Evolutionary conservation across 2,113 vertebrate species (phyloP).

Genomic region (Engystomops pustulosus): DNA sequence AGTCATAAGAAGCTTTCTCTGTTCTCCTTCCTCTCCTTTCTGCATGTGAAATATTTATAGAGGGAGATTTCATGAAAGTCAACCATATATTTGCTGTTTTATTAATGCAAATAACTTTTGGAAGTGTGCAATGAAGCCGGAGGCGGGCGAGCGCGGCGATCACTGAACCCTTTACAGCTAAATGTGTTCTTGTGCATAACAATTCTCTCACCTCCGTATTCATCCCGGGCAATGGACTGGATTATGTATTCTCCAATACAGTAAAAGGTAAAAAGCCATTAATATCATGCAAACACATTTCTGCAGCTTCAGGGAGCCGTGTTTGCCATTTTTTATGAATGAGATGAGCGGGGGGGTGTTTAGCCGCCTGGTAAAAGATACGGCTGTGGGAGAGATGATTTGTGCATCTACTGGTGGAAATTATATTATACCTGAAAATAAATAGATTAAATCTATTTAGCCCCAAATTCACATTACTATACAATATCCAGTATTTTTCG

Average conservation of each 20-base stretch:
- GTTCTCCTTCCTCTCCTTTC: background rate
- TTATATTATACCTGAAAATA: background rate
- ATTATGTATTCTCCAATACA: conserved; percentile 36
- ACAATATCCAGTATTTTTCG: background rate
- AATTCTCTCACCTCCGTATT: conserved; percentile 37
- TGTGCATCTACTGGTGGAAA: background rate
- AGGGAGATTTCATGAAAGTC: background rate
- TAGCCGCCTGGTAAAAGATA: background rate
- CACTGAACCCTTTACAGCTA: conserved; percentile 31
- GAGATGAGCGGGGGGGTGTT: background rate
- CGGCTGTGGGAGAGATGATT: background rate
- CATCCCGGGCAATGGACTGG: background rate
- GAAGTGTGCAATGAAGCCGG: conserved; percentile 13
- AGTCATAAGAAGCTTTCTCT: background rate
- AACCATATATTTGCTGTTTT: conserved; percentile 46
- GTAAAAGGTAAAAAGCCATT: conserved; percentile 23
- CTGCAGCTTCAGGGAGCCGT: background rate
- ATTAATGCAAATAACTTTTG: conserved; percentile 48
- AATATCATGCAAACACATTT: conserved; percentile 29
- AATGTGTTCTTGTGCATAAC: conserved; percentile 30
- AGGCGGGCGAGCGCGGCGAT: background rate
- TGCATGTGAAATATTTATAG: conserved; percentile 32
- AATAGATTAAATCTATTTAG: background rate
- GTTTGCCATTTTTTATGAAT: conserved; percentile 41
- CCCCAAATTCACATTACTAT: background rate